Evolutionary conservation across 2,797 vertebrate species (phyloP), one percentile per base, ranked within the genome.

Genomic region (Nasua narica): DNA sequence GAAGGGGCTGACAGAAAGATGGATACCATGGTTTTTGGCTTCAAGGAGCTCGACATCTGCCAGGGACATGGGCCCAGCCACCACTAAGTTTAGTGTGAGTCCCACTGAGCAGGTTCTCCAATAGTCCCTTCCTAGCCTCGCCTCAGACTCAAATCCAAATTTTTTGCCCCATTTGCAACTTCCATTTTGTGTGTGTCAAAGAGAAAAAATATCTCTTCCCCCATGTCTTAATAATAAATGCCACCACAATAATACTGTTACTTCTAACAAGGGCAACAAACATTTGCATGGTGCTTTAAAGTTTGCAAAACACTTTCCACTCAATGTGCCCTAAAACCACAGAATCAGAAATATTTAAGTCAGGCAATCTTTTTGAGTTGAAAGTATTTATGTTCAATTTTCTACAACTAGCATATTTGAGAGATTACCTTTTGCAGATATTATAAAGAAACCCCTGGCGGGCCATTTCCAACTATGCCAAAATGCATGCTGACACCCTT

Each of bases 401-500:
- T 90, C 90, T 95, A 72, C 25, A 95, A 78, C 43, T 83, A 83
- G 91, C 5, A 88, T 92, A 92, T 96, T 8, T 88, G 95, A 85
- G 62, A 46, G 60, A 95, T 96, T 70, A 76, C 32, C 54, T 76
- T 89, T 94, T 91, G 58, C 81, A 88, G 92, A 69, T 82, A 82
- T 72, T 83, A 7, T 87, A 54, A 93, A 70, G 62, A 94, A 98
- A 88, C 23, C 84, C 89, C 81, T 96, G 2, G 60, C 0, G 21
- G 83, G 77, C 76, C 77, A 48, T 95, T 94, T 78, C 46, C 8
- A 50, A 52, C 67, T 27, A 18, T 82, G 69, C 95, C 93, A 95
- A 92, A 95, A 95, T 40, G 74, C 72, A 58, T 16, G 81, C 95
- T 96, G 93, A 95, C 74, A 87, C 52, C 82, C 37, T 93, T 96